These are phyloP conservation scores for Marcusenius ussheri DNA, from an alignment of 2,113 vertebrate species.

Conservation along the genomic window DNA sequence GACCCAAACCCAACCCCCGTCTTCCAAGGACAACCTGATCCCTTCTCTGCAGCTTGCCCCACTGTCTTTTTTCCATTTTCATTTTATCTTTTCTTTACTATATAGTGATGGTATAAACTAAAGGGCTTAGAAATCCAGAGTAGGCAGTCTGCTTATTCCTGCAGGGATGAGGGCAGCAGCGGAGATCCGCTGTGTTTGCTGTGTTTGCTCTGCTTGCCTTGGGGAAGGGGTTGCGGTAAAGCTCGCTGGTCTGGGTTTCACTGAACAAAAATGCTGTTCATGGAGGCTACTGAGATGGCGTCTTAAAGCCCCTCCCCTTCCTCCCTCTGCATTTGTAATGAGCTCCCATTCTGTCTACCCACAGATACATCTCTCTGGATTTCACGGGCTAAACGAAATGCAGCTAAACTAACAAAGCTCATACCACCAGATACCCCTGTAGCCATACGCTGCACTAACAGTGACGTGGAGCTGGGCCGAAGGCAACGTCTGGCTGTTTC, in stretches of 20 bases:
- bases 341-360: neutral
- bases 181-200: constrained; percentile 3
- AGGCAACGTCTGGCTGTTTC: neutral
- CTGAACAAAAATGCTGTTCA: neutral
- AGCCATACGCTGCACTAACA: neutral
- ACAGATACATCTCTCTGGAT: neutral
- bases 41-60: neutral
- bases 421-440: neutral
- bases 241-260: neutral
- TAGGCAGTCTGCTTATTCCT: constrained; percentile 19
- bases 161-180: neutral
- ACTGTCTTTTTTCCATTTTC: neutral
- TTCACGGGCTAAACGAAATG: neutral
- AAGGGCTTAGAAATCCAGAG: constrained; percentile 20
- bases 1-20: neutral
- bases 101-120: constrained; percentile 8
- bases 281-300: neutral
- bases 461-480: neutral
- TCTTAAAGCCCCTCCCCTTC: neutral
- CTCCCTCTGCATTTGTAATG: neutral
- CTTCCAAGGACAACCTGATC: neutral
- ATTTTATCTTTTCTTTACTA: neutral
- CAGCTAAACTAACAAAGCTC: neutral
- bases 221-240: neutral
- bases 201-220: neutral